Evolutionary conservation across 1,140 invertebrate species (phyloP), one percentile per base, ranked within the genome.

Genomic region (Drosophila repletoides): DNA sequence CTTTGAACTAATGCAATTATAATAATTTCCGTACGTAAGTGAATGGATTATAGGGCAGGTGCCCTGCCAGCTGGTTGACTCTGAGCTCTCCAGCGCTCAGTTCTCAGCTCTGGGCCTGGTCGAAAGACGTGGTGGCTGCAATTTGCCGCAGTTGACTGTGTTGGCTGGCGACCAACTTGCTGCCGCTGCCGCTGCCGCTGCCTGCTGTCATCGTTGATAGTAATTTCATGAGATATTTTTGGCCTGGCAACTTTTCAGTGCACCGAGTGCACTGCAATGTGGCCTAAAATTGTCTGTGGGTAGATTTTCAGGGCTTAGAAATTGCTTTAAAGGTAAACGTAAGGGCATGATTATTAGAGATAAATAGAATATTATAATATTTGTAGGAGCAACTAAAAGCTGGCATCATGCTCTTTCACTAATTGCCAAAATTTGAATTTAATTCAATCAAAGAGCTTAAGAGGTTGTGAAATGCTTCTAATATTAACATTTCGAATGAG

Each of bases 1-100:
- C 79, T 74, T 59, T 86, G 75, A 70, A 75, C 79, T 83, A 83
- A 83, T 83, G 80, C 79, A 83, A 83, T 83, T 83, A 83, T 83
- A 79, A 83, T 84, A 86, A 83, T 83, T 79, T 83, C 80, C 69
- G 53, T 51, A 71, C 63, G 53, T 63, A 72, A 81, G 67, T 80
- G 76, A 80, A 80, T 75, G 72, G 76, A 72, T 81, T 81, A 72
- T 34, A 64, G 76, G 41, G 52, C 67, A 80, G 76, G 72, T 81
- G 76, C 68, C 64, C 53, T 48, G 33, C 34, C 60, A 41, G 41
- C 55, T 59, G 36, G 26, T 29, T 65, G 45, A 38, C 9, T 48
- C 24, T 15, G 19, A 5, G 33, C 15, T 29, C n/a, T n/a, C n/a
- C n/a, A n/a, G n/a, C n/a, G n/a, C n/a, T n/a, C n/a, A n/a, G n/a